Percentiles rank a stretch among this genome's conserved stretches.
phyloP scores from a whole-genome alignment of 2,113 vertebrate species.

The Gallinago paraguaiae region DNA sequence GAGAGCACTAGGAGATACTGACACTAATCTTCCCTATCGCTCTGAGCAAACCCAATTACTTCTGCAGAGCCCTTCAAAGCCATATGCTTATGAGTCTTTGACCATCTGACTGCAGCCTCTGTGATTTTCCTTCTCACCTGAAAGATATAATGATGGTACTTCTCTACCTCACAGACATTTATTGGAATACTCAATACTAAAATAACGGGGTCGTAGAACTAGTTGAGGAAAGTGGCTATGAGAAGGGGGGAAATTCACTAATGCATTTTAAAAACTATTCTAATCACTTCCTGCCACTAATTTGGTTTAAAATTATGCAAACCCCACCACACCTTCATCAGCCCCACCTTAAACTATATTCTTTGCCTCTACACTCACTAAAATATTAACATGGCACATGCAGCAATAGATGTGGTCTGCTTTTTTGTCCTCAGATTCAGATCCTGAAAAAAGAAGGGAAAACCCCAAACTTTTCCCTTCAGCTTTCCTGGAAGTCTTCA shows the following conservation, averaged over 20 bases:
- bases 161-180: background rate
- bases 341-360: background rate
- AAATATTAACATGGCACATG: accelerated
- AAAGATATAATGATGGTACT: background rate
- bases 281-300: background rate
- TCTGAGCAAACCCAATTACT: background rate
- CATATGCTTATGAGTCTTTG: background rate
- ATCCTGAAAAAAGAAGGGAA: background rate
- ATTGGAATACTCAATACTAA: background rate
- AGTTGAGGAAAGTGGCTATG: background rate
- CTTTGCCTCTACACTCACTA: background rate
- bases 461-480: background rate
- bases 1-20: background rate
- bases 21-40: background rate
- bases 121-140: background rate
- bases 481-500: background rate
- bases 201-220: background rate
- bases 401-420: background rate
- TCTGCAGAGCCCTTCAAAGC: background rate
- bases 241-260: background rate
- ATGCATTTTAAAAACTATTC: background rate
- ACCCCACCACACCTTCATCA: background rate
- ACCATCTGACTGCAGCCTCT: background rate
- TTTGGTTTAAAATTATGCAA: background rate
- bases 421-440: background rate